A percentile compares a stretch with the other conserved stretches of the same genome.
Conservation (phyloP, 2,888 invertebrate genomes). For the Heliconius aoede region DNA sequence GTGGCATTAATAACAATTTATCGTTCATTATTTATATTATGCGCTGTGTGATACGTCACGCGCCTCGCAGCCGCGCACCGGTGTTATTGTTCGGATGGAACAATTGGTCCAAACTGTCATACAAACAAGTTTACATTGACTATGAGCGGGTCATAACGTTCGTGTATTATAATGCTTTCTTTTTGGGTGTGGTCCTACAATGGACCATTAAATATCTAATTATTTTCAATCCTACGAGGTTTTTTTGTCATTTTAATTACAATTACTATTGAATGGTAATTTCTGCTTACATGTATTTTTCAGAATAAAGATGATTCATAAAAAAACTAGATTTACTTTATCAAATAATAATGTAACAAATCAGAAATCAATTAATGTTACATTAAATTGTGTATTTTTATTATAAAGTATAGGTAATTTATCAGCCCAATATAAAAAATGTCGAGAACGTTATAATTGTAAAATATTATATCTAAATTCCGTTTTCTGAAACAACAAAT, state of each 20-base stretch:
- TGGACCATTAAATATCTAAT: neutral
- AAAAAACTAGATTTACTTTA: neutral
- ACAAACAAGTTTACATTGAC: conserved; percentile 41
- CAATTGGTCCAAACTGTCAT: conserved; percentile 49
- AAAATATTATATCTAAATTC: neutral
- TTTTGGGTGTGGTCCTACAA: neutral
- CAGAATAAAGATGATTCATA: neutral
- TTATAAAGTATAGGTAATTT: no score
- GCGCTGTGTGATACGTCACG: conserved; percentile 56
- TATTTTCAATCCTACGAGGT: conserved; percentile 9
- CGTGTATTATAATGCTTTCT: neutral
- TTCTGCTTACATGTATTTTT: neutral
- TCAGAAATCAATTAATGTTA: neutral
- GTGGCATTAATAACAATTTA: conserved; percentile 77
- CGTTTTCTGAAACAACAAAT: neutral
- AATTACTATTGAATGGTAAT: neutral
- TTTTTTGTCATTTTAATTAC: neutral
- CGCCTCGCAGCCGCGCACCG: conserved; percentile 60
- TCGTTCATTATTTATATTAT: conserved; percentile 50
- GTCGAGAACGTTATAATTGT: neutral
- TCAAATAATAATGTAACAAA: no score
- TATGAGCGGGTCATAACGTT: conserved; percentile 27
- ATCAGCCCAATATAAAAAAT: neutral
- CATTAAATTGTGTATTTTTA: neutral
- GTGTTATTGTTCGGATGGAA: conserved; percentile 45